Percentiles rank a stretch among this genome's conserved stretches.
These are phyloP conservation scores for Penaeus japonicus DNA, from an alignment of 1,140 invertebrate genomes.

Conservation along the genomic window DNA sequence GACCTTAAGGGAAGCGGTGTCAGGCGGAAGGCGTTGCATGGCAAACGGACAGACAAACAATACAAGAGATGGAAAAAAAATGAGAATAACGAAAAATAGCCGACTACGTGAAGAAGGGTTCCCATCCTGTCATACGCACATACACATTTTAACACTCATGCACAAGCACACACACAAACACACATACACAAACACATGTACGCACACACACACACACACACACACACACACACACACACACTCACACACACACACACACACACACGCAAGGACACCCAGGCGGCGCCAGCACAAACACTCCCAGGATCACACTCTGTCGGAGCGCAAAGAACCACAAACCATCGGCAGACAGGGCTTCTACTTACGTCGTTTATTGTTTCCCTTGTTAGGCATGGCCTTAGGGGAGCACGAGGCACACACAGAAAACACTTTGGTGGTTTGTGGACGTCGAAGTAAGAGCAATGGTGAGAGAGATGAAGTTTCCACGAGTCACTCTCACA, in stretches of 20 bases:
- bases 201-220: not conserved
- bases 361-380: constrained; percentile 41
- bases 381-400: constrained; percentile 50
- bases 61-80: not conserved
- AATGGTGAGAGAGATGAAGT: not conserved
- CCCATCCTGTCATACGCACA: not conserved
- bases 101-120: not conserved
- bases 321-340: not conserved
- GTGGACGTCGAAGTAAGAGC: not conserved
- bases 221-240: not conserved
- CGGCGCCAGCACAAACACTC: not conserved
- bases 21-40: not conserved
- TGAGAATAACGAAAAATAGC: not conserved
- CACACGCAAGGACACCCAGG: not conserved
- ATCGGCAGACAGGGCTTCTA: not conserved
- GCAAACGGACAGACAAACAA: not conserved
- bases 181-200: not conserved
- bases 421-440: constrained; percentile 52
- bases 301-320: not conserved
- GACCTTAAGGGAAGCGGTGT: too few relatives aligned
- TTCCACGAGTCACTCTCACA: not conserved
- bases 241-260: not conserved
- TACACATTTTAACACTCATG: not conserved
- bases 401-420: constrained; percentile 52
- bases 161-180: not conserved